phyloP scores from a whole-genome alignment of 1,140 invertebrate genomes.

The Drosophila persimilis region DNA sequence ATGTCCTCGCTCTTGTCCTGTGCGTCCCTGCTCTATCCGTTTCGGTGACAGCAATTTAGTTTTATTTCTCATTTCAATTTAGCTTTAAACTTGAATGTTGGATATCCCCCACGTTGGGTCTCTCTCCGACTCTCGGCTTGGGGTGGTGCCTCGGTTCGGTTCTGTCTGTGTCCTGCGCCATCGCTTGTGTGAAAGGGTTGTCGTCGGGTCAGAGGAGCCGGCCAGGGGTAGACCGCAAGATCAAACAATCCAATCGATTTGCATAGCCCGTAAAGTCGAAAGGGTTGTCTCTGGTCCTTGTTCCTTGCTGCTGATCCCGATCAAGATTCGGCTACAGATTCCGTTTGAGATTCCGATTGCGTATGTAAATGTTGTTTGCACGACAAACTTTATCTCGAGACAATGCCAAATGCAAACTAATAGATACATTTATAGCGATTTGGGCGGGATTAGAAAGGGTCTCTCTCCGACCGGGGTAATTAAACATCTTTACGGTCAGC shows the following conservation, averaged over 20 bases:
- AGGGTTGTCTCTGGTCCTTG: conserved; percentile 32
- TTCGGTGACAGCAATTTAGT: not conserved
- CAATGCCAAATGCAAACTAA: conserved; percentile 71
- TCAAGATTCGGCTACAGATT: conserved; percentile 1
- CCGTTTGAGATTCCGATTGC: conserved; percentile 28
- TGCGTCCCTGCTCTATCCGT: too few relatives aligned
- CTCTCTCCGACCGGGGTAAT: conserved; percentile 35
- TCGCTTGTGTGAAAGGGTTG: not conserved
- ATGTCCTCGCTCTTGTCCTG: conserved; percentile 12
- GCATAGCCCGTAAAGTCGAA: conserved; percentile 36
- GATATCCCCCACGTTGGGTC: conserved; percentile 25
- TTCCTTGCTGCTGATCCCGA: conserved; percentile 7
- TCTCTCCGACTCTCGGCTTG: not conserved
- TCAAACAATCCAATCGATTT: conserved; percentile 49
- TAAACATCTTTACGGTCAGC: conserved; percentile 64
- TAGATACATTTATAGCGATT: conserved; percentile 70
- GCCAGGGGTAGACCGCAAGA: conserved; percentile 47
- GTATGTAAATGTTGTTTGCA: conserved; percentile 74
- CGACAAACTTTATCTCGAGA: conserved; percentile 63
- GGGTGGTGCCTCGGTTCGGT: not conserved
- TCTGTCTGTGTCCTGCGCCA: not conserved
- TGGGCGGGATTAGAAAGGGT: conserved; percentile 38
- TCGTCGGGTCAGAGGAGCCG: not conserved
- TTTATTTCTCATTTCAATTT: conserved; percentile 11
- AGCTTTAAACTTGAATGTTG: conserved; percentile 13